These are phyloP conservation scores for Girardinichthys multiradiatus DNA, from an alignment of 2,113 vertebrate species.

Conservation along the genomic window DNA sequence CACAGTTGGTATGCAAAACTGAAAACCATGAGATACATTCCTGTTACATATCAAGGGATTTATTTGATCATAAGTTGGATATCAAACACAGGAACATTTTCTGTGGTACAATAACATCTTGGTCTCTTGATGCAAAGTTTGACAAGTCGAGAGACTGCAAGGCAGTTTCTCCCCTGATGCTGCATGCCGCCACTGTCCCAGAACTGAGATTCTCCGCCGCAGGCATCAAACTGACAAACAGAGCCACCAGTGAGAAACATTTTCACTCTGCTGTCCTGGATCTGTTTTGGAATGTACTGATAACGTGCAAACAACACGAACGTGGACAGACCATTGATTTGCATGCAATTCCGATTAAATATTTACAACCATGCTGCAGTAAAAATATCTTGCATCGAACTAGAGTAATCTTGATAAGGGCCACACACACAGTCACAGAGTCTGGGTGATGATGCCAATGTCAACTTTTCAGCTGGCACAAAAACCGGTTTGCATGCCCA, in stretches of 20 bases:
- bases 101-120: constrained; percentile 13
- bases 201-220: constrained; percentile 34
- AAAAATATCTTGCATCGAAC: constrained; percentile 19
- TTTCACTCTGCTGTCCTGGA: constrained; percentile 22
- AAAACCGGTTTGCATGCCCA: constrained; percentile 27
- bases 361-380: constrained; percentile 1
- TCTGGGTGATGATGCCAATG: constrained; percentile 35
- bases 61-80: constrained; percentile 12
- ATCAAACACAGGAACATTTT: background rate
- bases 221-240: constrained; percentile 2
- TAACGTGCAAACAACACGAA: constrained; percentile 4
- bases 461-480: constrained; percentile 42
- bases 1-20: constrained; percentile 8
- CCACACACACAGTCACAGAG: constrained; percentile 43
- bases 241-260: constrained; percentile 28
- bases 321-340: background rate
- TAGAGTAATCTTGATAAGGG: constrained; percentile 30
- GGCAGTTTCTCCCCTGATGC: constrained; percentile 14
- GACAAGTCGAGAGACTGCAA: constrained; percentile 21
- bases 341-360: constrained; percentile 7
- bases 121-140: constrained; percentile 26
- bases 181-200: constrained; percentile 16
- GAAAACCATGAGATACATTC: constrained; percentile 13
- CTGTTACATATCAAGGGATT: background rate
- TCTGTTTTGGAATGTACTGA: background rate